phyloP scores from a whole-genome alignment of 2,888 invertebrate genomes.

The Lithophane socia region DNA sequence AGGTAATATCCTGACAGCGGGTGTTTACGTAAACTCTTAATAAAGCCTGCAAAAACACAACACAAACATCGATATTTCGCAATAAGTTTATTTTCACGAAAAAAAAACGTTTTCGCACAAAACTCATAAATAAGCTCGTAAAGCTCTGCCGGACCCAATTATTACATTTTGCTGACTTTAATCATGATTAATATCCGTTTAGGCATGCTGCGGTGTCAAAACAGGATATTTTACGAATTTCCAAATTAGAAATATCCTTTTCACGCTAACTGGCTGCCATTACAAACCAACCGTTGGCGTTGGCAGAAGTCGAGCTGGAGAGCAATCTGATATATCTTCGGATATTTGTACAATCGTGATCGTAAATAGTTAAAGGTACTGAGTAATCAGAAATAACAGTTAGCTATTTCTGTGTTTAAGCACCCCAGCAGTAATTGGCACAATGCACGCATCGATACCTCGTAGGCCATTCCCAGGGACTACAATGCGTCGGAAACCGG shows the following conservation, averaged over 20 bases:
- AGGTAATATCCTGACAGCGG: conserved; percentile 71
- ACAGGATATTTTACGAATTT: conserved; percentile 69
- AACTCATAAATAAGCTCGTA: conserved; percentile 84
- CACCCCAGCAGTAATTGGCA: conserved; percentile 71
- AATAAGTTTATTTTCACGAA: conserved; percentile 78
- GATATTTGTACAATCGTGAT: conserved; percentile 59
- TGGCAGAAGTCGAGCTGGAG: conserved; percentile 32
- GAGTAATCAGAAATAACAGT: conserved; percentile 71
- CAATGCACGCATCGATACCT: conserved; percentile 65
- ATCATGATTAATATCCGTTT: conserved; percentile 83
- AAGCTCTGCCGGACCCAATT: conserved; percentile 83
- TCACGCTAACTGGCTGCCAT: conserved; percentile 35
- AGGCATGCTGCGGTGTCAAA: conserved; percentile 67
- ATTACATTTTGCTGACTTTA: conserved; percentile 83
- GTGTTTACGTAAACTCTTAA: conserved; percentile 78
- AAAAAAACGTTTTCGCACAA: conserved; percentile 77
- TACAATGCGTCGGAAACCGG: conserved; percentile 75
- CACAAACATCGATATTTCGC: conserved; percentile 81
- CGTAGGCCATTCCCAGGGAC: conserved; percentile 76
- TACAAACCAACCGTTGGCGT: conserved; percentile 20
- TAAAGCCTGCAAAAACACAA: conserved; percentile 77
- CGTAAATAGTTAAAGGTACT: conserved; percentile 47
- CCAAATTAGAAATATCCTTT: conserved; percentile 59
- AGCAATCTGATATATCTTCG: conserved; percentile 32
- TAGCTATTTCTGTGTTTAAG: conserved; percentile 70